A percentile compares a stretch with the other conserved stretches of the same genome.
These are phyloP conservation scores for Drosophila nebulosa DNA, from an alignment of 1,140 invertebrate species.

Conservation along the genomic window DNA sequence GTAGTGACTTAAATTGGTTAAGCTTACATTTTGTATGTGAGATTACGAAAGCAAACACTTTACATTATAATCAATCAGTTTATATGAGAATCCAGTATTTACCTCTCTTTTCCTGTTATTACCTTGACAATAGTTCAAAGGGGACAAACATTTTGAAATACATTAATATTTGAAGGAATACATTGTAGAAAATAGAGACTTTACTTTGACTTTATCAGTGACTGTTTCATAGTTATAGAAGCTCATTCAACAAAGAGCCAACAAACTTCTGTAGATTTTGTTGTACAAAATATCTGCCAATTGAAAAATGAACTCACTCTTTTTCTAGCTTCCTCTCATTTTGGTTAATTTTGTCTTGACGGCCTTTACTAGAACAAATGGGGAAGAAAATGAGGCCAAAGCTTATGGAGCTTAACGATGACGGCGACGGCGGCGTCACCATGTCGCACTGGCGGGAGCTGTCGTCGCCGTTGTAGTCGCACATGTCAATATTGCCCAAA, in stretches of 20 bases:
- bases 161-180: too few species aligned
- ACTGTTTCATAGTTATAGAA: too few species aligned
- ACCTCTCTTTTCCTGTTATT: too few species aligned
- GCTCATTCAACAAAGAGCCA: too few species aligned
- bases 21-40: background rate
- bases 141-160: too few species aligned
- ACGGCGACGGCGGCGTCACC: background rate
- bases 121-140: too few species aligned
- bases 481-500: conserved; percentile 76
- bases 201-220: too few species aligned
- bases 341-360: conserved; percentile 27
- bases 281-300: too few species aligned
- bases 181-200: too few species aligned
- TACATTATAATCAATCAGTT: background rate
- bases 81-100: too few species aligned
- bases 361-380: conserved; percentile 52
- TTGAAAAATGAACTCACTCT: background rate
- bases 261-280: too few species aligned
- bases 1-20: conserved; percentile 29
- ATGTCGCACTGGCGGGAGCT: background rate
- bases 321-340: background rate
- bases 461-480: background rate
- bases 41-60: background rate
- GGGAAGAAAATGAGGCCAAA: conserved; percentile 38
- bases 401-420: conserved; percentile 21